Evolutionary conservation across 2,797 vertebrate species (phyloP).

Genomic region (Malurus splendens): DNA sequence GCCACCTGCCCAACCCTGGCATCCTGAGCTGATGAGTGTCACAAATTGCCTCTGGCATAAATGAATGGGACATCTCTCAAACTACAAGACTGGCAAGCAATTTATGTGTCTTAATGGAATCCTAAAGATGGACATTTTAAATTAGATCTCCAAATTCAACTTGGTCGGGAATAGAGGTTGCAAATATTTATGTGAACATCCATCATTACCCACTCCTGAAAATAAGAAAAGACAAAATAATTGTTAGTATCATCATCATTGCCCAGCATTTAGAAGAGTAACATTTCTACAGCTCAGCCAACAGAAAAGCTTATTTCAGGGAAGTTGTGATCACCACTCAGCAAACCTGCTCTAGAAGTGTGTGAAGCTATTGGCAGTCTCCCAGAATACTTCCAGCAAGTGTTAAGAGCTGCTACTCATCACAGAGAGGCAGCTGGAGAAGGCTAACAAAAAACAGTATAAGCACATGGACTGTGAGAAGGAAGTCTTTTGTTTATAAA

Average conservation of each 20-base stretch:
- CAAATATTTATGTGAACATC: neutral
- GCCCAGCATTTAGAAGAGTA: neutral
- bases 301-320: neutral
- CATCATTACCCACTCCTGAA: neutral
- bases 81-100: neutral
- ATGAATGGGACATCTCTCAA: neutral
- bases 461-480: neutral
- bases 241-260: neutral
- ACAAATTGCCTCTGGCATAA: neutral
- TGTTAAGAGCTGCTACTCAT: neutral
- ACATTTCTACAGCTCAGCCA: neutral
- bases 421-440: neutral
- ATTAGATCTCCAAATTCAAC: neutral
- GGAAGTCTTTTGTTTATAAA: neutral
- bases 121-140: neutral
- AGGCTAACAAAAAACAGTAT: neutral
- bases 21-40: neutral
- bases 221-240: neutral
- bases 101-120: neutral
- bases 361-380: neutral
- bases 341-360: neutral
- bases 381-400: neutral
- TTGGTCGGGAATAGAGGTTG: neutral
- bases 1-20: constrained; percentile 12
- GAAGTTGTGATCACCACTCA: neutral